phyloP scores from a whole-genome alignment of 2,888 invertebrate genomes.

The Scaptodrosophila latifasciaeformis region DNA sequence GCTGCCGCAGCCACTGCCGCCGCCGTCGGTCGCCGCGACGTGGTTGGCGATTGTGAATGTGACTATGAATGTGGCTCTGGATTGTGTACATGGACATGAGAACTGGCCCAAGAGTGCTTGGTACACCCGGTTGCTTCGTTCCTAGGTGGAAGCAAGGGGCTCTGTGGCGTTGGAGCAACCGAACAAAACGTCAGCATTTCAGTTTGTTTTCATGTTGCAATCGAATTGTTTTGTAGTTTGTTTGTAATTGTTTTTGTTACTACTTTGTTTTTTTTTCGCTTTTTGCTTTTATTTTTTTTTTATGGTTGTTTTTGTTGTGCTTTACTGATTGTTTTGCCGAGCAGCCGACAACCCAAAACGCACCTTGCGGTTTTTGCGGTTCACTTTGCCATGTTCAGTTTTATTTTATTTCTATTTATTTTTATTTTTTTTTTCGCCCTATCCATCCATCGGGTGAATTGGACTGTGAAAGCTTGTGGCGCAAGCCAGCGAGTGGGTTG shows the following conservation, averaged over 20 bases:
- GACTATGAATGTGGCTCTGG: too few species aligned
- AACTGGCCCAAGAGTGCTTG: too few species aligned
- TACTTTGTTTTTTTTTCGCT: constrained; percentile 11
- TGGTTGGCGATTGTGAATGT: too few species aligned
- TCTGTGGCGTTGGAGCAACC: not conserved
- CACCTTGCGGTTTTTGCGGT: constrained; percentile 65
- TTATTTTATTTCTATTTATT: not conserved
- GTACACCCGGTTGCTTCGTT: too few species aligned
- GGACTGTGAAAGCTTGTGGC: constrained; percentile 41
- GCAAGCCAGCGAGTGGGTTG: constrained; percentile 8
- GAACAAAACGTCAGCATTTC: not conserved
- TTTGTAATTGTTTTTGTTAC: constrained; percentile 54
- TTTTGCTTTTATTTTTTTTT: constrained; percentile 14
- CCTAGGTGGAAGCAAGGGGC: constrained; percentile 20
- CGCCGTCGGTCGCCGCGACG: too few species aligned
- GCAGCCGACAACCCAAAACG: constrained; percentile 45
- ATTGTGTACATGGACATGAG: too few species aligned
- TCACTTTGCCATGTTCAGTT: not conserved
- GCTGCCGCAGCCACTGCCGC: constrained; percentile 26
- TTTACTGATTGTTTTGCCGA: constrained; percentile 39
- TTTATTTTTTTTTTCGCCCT: not conserved
- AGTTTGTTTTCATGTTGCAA: constrained; percentile 30
- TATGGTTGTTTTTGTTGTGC: constrained; percentile 7
- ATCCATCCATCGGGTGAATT: constrained; percentile 35
- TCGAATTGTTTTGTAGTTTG: constrained; percentile 40